Percentiles rank a stretch among this genome's conserved stretches.
phyloP scores from a whole-genome alignment of 2,797 vertebrate genomes.

The Acridotheres tristis region DNA sequence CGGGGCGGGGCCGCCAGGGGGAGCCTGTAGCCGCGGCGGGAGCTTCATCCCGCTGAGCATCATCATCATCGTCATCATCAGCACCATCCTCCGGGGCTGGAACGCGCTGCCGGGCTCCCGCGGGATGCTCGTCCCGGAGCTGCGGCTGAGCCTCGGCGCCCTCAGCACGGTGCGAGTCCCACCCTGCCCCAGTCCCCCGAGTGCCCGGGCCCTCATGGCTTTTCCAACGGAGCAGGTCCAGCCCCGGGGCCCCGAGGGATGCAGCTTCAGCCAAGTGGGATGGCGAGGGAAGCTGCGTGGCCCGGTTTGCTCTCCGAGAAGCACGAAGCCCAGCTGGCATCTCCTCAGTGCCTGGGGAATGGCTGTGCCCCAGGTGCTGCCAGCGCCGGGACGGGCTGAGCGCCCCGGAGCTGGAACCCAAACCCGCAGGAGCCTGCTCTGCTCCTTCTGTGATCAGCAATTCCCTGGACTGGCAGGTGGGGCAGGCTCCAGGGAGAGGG shows the following conservation, averaged over 20 bases:
- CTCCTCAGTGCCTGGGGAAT: neutral
- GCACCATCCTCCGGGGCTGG: neutral
- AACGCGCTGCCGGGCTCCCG: neutral
- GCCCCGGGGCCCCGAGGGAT: neutral
- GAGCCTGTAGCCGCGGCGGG: neutral
- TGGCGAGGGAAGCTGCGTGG: neutral
- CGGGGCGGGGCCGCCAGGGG: neutral
- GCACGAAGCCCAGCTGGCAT: neutral
- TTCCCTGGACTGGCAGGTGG: neutral
- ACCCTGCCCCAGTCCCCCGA: neutral
- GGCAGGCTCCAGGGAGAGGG: neutral
- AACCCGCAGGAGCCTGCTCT: neutral
- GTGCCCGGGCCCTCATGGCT: accelerated
- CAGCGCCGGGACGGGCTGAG: accelerated
- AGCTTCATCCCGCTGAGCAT: neutral
- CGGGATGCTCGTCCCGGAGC: neutral
- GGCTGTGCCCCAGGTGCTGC: neutral
- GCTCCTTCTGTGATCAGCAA: accelerated
- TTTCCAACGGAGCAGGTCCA: neutral
- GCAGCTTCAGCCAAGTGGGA: neutral
- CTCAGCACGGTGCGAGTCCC: neutral
- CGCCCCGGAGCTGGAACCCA: neutral
- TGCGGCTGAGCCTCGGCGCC: neutral
- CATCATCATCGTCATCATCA: neutral
- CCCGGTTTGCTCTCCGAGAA: neutral